phyloP scores from a whole-genome alignment of 2,797 vertebrate genomes.

The Chromis chromis region DNA sequence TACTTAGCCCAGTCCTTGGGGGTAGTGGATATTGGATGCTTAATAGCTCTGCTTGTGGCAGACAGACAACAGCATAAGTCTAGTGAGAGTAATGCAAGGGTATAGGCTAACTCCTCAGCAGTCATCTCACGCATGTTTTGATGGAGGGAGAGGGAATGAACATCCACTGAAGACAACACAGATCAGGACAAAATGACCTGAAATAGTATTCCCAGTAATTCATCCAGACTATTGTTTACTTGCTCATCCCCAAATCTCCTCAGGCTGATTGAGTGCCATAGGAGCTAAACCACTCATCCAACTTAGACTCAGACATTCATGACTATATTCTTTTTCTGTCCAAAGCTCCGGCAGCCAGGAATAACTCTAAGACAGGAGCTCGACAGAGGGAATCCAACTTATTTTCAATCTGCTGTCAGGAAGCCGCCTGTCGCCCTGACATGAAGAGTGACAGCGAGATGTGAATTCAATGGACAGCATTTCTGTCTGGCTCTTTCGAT shows the following conservation, averaged over 20 bases:
- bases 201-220: conserved; percentile 27
- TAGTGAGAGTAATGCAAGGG: background rate
- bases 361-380: conserved; percentile 49
- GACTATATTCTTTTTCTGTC: conserved; percentile 32
- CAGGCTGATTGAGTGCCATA: conserved; percentile 22
- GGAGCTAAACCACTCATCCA: conserved; percentile 23
- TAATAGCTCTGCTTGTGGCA: conserved; percentile 23
- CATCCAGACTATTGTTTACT: conserved; percentile 41
- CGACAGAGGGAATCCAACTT: conserved; percentile 58
- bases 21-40: background rate
- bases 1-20: background rate
- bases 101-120: conserved; percentile 9
- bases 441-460: conserved; percentile 63
- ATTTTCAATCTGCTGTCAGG: conserved; percentile 65
- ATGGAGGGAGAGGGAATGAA: conserved; percentile 19
- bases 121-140: conserved; percentile 18
- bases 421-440: conserved; percentile 45
- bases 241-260: conserved; percentile 17
- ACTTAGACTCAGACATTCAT: conserved; percentile 21
- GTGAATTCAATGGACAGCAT: conserved; percentile 51
- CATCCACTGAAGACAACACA: conserved; percentile 17
- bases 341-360: conserved; percentile 51
- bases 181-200: conserved; percentile 19
- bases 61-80: conserved; percentile 1
- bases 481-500: conserved; percentile 57